Evolutionary conservation across 2,113 vertebrate genomes (phyloP).

Genomic region (Cromileptes altivelis): DNA sequence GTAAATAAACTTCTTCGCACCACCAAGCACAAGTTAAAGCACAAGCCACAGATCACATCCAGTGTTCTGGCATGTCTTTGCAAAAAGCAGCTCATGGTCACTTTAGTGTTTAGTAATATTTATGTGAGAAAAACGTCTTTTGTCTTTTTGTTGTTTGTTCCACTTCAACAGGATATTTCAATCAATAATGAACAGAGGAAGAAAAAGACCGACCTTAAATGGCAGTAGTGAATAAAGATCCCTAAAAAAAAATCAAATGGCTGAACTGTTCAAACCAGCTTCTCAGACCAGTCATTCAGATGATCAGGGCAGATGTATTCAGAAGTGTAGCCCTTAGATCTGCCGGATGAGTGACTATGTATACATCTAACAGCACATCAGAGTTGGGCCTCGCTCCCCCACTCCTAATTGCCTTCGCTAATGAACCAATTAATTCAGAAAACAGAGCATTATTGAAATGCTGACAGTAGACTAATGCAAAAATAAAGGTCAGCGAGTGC

Average conservation of each 20-base stretch:
- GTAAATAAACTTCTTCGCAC: background rate
- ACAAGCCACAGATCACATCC: background rate
- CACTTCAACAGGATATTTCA: background rate
- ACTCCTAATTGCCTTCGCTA: slow-evolving; percentile 65
- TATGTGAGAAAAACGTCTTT: background rate
- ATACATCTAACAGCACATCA: slow-evolving; percentile 59
- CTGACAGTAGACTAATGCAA: slow-evolving; percentile 59
- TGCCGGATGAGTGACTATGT: slow-evolving; percentile 50
- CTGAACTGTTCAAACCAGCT: background rate
- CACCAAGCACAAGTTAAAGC: background rate
- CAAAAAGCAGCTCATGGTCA: background rate
- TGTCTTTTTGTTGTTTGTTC: background rate
- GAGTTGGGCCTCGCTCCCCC: slow-evolving; percentile 26
- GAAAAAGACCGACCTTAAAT: background rate
- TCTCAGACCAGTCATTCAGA: slow-evolving; percentile 18
- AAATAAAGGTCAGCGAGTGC: slow-evolving; percentile 42
- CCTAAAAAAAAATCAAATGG: background rate
- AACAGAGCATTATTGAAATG: slow-evolving; percentile 58
- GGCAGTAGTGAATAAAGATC: background rate
- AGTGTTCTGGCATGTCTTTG: background rate
- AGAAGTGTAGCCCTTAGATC: slow-evolving; percentile 32
- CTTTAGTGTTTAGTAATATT: background rate
- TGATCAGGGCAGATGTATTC: slow-evolving; percentile 27
- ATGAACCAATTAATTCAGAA: slow-evolving; percentile 78
- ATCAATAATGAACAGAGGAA: background rate